Percentiles rank a stretch among this genome's conserved stretches.
These are phyloP conservation scores for Pyrocephalus nanus DNA, from an alignment of 2,797 vertebrate species.

Conservation along the genomic window DNA sequence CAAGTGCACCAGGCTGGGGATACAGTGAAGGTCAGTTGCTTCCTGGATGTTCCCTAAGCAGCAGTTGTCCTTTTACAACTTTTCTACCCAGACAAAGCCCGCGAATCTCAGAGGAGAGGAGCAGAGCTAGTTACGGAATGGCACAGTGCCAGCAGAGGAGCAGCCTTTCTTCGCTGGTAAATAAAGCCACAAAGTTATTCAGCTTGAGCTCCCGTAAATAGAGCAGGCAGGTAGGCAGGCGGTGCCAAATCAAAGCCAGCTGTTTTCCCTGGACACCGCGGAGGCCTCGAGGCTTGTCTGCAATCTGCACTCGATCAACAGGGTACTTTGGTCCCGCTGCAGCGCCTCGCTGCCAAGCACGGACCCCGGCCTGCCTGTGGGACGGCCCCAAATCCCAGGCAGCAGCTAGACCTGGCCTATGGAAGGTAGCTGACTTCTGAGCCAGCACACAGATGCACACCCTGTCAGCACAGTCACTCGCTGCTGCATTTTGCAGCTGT, in stretches of 20 bases:
- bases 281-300: conserved; percentile 47
- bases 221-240: conserved; percentile 56
- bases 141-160: neutral
- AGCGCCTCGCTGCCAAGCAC: neutral
- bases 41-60: conserved; percentile 25
- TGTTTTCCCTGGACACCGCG: conserved; percentile 8
- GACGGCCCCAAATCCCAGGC: conserved; percentile 57
- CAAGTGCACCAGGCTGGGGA: neutral
- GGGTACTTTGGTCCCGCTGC: neutral
- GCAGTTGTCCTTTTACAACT: conserved; percentile 49
- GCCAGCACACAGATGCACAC: conserved; percentile 43
- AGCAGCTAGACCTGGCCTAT: conserved; percentile 43
- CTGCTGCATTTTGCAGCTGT: conserved; percentile 56
- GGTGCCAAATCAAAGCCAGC: conserved; percentile 47
- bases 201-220: conserved; percentile 32
- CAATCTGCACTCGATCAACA: conserved; percentile 52
- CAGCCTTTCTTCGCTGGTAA: conserved; percentile 34
- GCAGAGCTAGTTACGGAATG: conserved; percentile 3
- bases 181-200: conserved; percentile 42
- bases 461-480: neutral
- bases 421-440: conserved; percentile 15
- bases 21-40: conserved; percentile 2
- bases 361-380: neutral
- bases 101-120: neutral
- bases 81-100: conserved; percentile 27